These are phyloP conservation scores for Grammomys surdaster DNA, from an alignment of 2,113 vertebrate genomes.

Conservation along the genomic window DNA sequence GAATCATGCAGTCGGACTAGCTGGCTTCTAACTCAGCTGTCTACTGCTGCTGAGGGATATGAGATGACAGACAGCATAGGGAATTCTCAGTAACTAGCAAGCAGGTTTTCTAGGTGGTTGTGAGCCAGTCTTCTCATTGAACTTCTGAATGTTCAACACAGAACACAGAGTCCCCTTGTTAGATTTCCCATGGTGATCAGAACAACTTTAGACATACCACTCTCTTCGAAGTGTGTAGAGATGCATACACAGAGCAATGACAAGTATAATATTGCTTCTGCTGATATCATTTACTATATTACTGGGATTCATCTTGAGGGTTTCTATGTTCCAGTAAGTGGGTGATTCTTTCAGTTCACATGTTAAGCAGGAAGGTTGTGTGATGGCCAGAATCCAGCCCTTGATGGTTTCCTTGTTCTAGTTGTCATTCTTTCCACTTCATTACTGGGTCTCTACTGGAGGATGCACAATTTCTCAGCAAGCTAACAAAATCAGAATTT, in stretches of 20 bases:
- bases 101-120: background rate
- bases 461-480: background rate
- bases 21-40: background rate
- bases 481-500: background rate
- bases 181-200: background rate
- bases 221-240: background rate
- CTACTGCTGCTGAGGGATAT: background rate
- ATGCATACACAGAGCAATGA: background rate
- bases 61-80: background rate
- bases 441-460: background rate
- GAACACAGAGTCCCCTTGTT: background rate
- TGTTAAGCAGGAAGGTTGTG: background rate
- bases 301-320: background rate
- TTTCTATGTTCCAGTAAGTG: conserved; percentile 19
- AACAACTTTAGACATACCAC: background rate
- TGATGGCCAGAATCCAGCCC: background rate
- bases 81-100: background rate
- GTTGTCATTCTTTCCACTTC: conserved; percentile 59
- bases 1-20: background rate
- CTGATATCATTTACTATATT: conserved; percentile 22
- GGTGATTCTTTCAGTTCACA: conserved; percentile 38
- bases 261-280: background rate
- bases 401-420: background rate
- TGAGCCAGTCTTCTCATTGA: background rate
- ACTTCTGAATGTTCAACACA: background rate